A percentile compares a stretch with the other conserved stretches of the same genome.
phyloP scores from a whole-genome alignment of 2,888 invertebrate species.

The Sialis lutaria region DNA sequence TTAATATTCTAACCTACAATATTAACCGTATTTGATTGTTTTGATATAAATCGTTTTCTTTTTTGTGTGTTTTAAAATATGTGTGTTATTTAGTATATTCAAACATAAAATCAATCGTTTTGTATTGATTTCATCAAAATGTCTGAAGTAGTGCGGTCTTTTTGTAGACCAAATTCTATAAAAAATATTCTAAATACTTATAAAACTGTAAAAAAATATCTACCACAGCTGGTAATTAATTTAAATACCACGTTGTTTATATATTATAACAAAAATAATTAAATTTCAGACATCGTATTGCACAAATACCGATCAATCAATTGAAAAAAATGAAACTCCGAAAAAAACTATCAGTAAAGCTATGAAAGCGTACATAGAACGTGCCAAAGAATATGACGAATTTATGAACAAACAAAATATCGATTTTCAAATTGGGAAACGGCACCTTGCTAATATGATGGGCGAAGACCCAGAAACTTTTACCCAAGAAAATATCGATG shows the following conservation, averaged over 20 bases:
- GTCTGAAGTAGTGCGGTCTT: background rate
- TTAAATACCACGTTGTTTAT: background rate
- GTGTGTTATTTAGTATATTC: no score
- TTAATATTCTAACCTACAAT: no score
- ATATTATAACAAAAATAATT: background rate
- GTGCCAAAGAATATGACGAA: constrained; percentile 62
- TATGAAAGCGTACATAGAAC: constrained; percentile 75
- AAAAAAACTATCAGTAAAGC: constrained; percentile 60
- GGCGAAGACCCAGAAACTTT: constrained; percentile 81
- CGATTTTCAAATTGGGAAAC: constrained; percentile 80
- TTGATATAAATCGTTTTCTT: no score
- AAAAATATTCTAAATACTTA: background rate
- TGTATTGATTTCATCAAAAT: no score
- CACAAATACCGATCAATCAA: background rate
- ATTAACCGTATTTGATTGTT: no score
- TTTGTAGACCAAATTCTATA: background rate
- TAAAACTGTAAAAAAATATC: background rate
- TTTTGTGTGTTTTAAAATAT: no score
- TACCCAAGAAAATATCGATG: constrained; percentile 73
- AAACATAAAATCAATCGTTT: no score
- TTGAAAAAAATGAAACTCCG: background rate
- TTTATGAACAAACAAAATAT: constrained; percentile 63
- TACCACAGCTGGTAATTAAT: background rate
- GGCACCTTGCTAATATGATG: constrained; percentile 98
- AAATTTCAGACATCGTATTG: background rate